Conservation (phyloP, 2,113 vertebrate species). For the Mionectes macconnelli region DNA sequence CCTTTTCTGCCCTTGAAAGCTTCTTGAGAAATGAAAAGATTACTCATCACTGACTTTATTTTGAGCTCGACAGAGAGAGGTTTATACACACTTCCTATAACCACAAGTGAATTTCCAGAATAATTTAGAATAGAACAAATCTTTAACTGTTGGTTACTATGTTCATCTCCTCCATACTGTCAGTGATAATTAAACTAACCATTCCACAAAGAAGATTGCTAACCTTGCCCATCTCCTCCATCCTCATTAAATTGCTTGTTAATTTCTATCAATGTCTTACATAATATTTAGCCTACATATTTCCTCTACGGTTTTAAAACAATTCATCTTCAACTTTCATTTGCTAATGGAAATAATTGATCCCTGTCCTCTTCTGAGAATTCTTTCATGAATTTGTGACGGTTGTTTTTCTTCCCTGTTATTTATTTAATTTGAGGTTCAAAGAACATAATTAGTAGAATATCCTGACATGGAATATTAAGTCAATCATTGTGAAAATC, state of each 20-base stretch:
- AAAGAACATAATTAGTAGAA: neutral
- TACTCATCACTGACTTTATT: neutral
- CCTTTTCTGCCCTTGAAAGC: neutral
- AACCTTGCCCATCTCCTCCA: neutral
- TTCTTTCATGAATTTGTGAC: neutral
- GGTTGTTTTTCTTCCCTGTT: neutral
- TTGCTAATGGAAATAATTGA: slow-evolving; percentile 40
- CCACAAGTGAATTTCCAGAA: neutral
- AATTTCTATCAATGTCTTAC: neutral
- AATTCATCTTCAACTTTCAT: neutral
- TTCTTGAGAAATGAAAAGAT: neutral
- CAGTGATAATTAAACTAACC: neutral
- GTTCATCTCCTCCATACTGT: neutral
- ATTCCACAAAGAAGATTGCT: neutral
- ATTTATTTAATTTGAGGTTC: slow-evolving; percentile 21
- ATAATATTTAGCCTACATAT: neutral
- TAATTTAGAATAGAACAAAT: neutral
- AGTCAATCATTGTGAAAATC: neutral
- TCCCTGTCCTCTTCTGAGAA: neutral
- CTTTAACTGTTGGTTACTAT: neutral
- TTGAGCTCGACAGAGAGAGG: neutral
- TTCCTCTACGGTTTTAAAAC: neutral
- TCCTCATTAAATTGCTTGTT: neutral
- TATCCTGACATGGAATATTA: neutral
- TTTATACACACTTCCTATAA: neutral